Conservation (phyloP, 2,888 invertebrate genomes). For the Lissonota sp. region DNA sequence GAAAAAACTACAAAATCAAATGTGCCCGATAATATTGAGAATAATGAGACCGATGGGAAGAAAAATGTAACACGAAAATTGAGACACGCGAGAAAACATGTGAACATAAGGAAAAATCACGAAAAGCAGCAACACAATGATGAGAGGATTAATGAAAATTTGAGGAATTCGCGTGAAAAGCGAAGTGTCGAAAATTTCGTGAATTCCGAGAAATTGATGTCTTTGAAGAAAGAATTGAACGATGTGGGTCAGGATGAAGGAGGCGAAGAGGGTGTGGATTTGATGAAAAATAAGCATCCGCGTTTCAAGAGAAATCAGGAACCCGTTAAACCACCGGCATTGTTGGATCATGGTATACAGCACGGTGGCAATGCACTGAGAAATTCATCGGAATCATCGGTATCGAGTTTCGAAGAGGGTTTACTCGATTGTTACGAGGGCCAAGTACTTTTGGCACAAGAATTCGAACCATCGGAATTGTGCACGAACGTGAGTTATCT, state of each 20-base stretch:
- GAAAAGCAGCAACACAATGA: conserved; percentile 22
- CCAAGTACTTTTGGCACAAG: conserved; percentile 89
- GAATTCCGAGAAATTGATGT: conserved; percentile 21
- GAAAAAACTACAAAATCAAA: conserved; percentile 64
- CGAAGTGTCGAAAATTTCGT: conserved; percentile 72
- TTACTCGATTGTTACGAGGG: conserved; percentile 91
- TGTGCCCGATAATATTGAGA: conserved; percentile 65
- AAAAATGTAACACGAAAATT: conserved; percentile 63
- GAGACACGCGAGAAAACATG: conserved; percentile 71
- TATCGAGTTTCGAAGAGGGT: conserved; percentile 93
- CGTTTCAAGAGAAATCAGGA: conserved; percentile 72
- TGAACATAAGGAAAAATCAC: conserved; percentile 41
- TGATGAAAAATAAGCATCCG: not conserved
- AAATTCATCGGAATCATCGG: conserved; percentile 88
- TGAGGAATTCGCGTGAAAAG: conserved; percentile 74
- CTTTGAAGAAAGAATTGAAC: conserved; percentile 41
- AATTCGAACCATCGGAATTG: conserved; percentile 88
- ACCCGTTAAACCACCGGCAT: conserved; percentile 74
- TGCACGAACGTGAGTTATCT: conserved; percentile 90
- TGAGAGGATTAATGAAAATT: conserved; percentile 37
- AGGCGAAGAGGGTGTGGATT: conserved; percentile 58
- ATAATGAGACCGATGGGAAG: conserved; percentile 48
- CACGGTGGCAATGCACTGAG: conserved; percentile 90
- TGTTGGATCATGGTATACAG: conserved; percentile 90
- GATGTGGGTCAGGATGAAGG: conserved; percentile 28